Evolutionary conservation across 2,888 invertebrate species (phyloP).

Genomic region (Torymus texanus): DNA sequence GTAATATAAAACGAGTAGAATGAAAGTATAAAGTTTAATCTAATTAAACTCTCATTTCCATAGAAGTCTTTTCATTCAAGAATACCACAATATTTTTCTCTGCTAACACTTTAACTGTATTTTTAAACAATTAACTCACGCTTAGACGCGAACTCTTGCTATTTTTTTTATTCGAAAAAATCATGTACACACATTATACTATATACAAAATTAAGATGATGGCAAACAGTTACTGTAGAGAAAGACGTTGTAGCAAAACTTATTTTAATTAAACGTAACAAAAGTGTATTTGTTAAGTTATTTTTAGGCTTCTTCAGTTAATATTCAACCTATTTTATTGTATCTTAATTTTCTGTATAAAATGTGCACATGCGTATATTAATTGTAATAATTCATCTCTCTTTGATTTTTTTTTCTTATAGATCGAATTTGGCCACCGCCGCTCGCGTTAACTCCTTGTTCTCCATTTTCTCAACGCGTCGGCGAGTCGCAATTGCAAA

Average conservation of each 20-base stretch:
- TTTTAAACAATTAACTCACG: slow-evolving; percentile 31
- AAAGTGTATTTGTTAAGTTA: too few species aligned
- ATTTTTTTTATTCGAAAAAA: not conserved
- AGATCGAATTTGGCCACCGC: slow-evolving; percentile 56
- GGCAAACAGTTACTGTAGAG: not conserved
- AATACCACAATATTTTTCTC: slow-evolving; percentile 1
- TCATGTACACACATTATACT: not conserved
- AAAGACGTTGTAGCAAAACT: not conserved
- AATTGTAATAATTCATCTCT: slow-evolving; percentile 2
- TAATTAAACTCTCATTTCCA: not conserved
- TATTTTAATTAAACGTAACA: not conserved
- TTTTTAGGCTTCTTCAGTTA: slow-evolving; percentile 21
- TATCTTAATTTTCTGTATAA: not conserved
- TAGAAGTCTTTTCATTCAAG: slow-evolving; percentile 17
- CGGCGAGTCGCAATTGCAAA: not conserved
- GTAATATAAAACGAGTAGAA: slow-evolving; percentile 9
- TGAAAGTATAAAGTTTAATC: not conserved
- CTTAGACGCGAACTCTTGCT: slow-evolving; percentile 21
- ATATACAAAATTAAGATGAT: not conserved
- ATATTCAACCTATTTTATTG: not conserved
- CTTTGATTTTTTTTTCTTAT: slow-evolving; percentile 26
- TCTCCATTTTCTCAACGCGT: too few species aligned
- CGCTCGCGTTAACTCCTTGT: slow-evolving; percentile 28
- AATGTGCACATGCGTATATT: not conserved
- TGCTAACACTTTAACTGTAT: slow-evolving; percentile 19